Percentiles rank a stretch among this genome's conserved stretches.
Evolutionary conservation across 2,888 invertebrate species (phyloP).

Genomic region (Protodeltote pygarga): DNA sequence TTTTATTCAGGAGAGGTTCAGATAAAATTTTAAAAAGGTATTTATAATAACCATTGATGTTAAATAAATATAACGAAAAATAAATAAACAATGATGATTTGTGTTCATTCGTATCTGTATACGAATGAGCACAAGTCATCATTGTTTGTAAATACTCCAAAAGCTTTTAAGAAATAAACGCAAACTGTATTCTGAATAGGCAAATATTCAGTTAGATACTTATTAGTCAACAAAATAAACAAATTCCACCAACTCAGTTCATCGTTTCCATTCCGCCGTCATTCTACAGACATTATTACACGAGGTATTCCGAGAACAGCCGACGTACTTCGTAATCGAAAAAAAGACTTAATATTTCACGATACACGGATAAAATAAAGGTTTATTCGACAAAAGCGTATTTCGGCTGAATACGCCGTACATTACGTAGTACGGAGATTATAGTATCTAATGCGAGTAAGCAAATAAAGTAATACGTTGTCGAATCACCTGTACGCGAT

Average conservation of each 20-base stretch:
- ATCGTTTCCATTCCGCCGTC: conserved; percentile 51
- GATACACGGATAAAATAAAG: conserved; percentile 72
- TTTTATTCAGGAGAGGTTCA: too few species aligned
- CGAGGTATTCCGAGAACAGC: conserved; percentile 48
- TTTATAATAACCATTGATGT: too few species aligned
- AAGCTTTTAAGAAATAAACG: conserved; percentile 1
- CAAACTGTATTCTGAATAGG: neutral
- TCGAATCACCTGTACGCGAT: conserved; percentile 68
- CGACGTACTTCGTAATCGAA: conserved; percentile 57
- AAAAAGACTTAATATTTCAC: conserved; percentile 63
- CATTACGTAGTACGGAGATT: conserved; percentile 62
- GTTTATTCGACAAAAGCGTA: conserved; percentile 67
- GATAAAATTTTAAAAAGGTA: too few species aligned
- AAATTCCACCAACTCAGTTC: conserved; percentile 47
- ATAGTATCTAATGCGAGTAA: conserved; percentile 53
- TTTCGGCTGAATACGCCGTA: conserved; percentile 60
- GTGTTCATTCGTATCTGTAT: too few species aligned
- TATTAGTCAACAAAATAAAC: conserved; percentile 34
- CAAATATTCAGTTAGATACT: conserved; percentile 7
- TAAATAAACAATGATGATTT: too few species aligned
- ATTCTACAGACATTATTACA: conserved; percentile 52
- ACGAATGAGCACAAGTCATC: too few species aligned
- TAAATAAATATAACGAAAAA: too few species aligned
- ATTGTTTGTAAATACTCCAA: too few species aligned
- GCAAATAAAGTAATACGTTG: conserved; percentile 70